A percentile compares a stretch with the other conserved stretches of the same genome.
Evolutionary conservation across 2,797 vertebrate species (phyloP).

Genomic region (Dermochelys coriacea): DNA sequence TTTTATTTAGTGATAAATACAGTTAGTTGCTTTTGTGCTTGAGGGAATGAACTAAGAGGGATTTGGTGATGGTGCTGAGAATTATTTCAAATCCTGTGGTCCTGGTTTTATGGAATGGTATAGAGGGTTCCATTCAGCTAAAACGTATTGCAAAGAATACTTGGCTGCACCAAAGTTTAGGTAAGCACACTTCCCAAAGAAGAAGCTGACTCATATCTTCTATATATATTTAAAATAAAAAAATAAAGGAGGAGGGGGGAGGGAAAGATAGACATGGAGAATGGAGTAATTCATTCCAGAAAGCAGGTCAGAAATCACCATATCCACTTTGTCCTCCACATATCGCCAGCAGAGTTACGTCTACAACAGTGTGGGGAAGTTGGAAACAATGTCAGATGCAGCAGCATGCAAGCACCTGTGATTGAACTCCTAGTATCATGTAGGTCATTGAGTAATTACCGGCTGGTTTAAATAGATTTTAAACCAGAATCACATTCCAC

Average conservation of each 20-base stretch:
- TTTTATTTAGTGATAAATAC: constrained; percentile 11
- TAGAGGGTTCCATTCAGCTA: neutral
- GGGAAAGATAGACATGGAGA: neutral
- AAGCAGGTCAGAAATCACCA: neutral
- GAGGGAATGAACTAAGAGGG: neutral
- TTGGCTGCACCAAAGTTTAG: neutral
- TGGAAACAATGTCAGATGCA: neutral
- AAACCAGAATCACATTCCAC: neutral
- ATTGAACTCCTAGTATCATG: neutral
- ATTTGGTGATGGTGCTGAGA: neutral
- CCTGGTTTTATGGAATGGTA: neutral
- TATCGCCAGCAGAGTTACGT: neutral
- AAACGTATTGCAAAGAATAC: neutral
- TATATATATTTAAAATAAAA: neutral
- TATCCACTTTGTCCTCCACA: neutral
- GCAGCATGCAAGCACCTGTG: neutral
- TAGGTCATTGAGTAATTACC: neutral
- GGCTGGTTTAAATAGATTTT: neutral
- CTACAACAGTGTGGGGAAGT: neutral
- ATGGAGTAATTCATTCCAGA: neutral
- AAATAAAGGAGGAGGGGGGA: too few species aligned
- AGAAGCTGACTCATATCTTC: neutral
- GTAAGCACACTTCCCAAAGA: neutral
- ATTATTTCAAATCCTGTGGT: neutral
- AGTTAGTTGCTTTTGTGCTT: constrained; percentile 38